These are phyloP conservation scores for Passer montanus DNA, from an alignment of 2,113 vertebrate genomes.

Conservation along the genomic window DNA sequence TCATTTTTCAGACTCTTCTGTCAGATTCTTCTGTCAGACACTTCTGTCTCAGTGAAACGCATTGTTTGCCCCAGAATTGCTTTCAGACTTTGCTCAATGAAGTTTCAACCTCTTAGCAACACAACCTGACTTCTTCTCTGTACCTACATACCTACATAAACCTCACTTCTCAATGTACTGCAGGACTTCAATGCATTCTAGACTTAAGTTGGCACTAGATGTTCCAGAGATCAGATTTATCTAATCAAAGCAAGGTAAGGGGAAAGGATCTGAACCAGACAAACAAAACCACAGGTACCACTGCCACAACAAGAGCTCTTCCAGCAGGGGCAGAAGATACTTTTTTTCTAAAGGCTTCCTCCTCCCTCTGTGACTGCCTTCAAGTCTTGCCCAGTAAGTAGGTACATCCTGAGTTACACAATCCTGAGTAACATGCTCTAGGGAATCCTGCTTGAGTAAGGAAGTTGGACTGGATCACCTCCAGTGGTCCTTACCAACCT, in stretches of 20 bases:
- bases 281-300: neutral
- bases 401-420: neutral
- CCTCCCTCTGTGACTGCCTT: neutral
- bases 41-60: neutral
- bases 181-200: neutral
- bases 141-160: neutral
- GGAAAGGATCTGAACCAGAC: neutral
- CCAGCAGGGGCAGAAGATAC: neutral
- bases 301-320: neutral
- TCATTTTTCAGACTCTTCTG: neutral
- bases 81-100: neutral
- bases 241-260: neutral
- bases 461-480: neutral
- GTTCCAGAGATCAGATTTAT: neutral
- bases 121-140: neutral
- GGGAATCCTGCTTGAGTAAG: neutral
- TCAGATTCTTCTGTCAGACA: neutral
- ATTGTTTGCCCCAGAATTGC: neutral
- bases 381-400: neutral
- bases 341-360: neutral
- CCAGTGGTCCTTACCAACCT: neutral
- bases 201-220: neutral
- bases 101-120: neutral
- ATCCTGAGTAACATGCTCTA: neutral
- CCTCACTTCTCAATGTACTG: neutral